phyloP scores from a whole-genome alignment of 2,797 vertebrate genomes.

The Anguilla obscura region DNA sequence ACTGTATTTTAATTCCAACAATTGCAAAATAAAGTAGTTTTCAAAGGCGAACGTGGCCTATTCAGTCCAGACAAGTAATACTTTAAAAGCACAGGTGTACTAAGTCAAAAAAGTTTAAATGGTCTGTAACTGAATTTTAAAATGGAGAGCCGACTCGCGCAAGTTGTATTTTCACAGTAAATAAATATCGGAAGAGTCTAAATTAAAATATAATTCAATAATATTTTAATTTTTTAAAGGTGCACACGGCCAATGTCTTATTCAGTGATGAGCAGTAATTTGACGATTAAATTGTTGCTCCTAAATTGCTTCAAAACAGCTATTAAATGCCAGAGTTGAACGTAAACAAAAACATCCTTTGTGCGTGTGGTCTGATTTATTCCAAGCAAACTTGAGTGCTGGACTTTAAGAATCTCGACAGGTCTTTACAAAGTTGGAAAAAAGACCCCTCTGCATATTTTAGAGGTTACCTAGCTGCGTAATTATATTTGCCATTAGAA shows the following conservation, averaged over 20 bases:
- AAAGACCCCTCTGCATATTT: conserved; percentile 74
- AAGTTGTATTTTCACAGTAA: neutral
- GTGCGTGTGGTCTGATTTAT: conserved; percentile 9
- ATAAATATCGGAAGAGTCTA: too few relatives aligned
- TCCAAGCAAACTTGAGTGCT: conserved; percentile 30
- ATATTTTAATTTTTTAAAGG: conserved; percentile 12
- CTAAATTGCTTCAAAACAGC: conserved; percentile 12
- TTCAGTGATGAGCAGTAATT: neutral
- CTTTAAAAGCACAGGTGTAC: conserved; percentile 2
- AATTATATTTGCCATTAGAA: conserved; percentile 88
- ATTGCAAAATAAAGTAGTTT: neutral
- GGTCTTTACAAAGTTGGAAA: conserved; percentile 63
- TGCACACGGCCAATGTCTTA: neutral
- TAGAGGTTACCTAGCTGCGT: conserved; percentile 76
- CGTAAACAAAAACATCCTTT: conserved; percentile 20
- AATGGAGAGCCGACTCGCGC: neutral
- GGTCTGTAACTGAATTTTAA: neutral
- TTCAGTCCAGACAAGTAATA: neutral
- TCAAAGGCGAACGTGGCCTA: neutral
- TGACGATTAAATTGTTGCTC: neutral
- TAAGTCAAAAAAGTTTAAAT: neutral
- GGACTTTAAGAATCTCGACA: conserved; percentile 63
- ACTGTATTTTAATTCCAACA: neutral
- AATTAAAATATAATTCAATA: too few relatives aligned
- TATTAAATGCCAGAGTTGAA: neutral